Percentiles rank a stretch among this genome's conserved stretches.
These are phyloP conservation scores for Leucoraja erinaceus DNA, from an alignment of 2,113 vertebrate species.

Conservation along the genomic window DNA sequence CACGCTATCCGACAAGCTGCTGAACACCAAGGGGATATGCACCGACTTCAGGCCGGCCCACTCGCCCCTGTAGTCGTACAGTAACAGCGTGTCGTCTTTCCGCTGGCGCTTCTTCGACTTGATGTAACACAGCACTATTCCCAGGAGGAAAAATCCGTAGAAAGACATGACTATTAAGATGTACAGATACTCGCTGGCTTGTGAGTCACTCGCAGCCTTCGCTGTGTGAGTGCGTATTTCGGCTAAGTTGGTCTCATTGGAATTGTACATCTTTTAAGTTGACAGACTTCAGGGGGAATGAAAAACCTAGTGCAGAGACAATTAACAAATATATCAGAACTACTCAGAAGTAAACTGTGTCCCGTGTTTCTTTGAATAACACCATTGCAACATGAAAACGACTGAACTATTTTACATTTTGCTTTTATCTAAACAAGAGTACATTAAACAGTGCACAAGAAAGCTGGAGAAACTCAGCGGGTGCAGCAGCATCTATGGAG, in stretches of 20 bases:
- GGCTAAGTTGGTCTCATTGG: background rate
- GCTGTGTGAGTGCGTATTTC: background rate
- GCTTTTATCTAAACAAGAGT: background rate
- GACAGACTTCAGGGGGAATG: background rate
- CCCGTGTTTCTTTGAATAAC: no score
- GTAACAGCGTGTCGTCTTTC: slow-evolving; percentile 70
- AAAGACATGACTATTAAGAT: slow-evolving; percentile 86
- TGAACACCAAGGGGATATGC: slow-evolving; percentile 65
- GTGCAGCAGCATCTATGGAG: no score
- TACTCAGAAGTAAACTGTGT: background rate
- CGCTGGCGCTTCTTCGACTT: slow-evolving; percentile 82
- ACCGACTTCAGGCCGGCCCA: slow-evolving; percentile 68
- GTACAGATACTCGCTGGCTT: slow-evolving; percentile 76
- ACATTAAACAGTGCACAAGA: no score
- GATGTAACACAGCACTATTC: slow-evolving; percentile 85
- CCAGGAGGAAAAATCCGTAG: slow-evolving; percentile 84
- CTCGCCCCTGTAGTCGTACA: slow-evolving; percentile 80
- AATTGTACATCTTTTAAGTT: background rate
- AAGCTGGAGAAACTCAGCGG: no score
- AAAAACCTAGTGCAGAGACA: background rate
- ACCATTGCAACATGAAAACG: background rate
- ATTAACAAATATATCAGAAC: background rate
- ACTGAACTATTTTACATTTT: background rate
- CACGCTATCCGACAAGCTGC: slow-evolving; percentile 62
- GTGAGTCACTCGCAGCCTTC: background rate